These are phyloP conservation scores for Deilephila porcellus DNA, from an alignment of 2,888 invertebrate species.

Conservation along the genomic window DNA sequence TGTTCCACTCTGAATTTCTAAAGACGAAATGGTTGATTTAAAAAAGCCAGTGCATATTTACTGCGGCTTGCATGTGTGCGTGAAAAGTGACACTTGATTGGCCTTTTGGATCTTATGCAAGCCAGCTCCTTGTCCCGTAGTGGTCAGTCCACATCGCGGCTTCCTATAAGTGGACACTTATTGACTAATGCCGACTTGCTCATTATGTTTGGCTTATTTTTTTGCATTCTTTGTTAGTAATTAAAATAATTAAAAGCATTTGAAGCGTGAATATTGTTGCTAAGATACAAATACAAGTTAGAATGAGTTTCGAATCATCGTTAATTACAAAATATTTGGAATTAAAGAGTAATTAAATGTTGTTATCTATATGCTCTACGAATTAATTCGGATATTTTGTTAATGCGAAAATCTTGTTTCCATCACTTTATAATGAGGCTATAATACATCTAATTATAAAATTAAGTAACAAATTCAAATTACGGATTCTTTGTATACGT, in stretches of 20 bases:
- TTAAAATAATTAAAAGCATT: neutral
- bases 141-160: neutral
- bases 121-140: neutral
- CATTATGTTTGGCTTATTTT: neutral
- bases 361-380: neutral
- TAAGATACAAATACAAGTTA: too few relatives aligned
- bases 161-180: neutral
- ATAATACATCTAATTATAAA: conserved; percentile 19
- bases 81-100: conserved; percentile 5
- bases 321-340: neutral
- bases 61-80: neutral
- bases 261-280: neutral
- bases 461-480: conserved; percentile 25
- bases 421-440: conserved; percentile 9
- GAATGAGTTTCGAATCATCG: neutral
- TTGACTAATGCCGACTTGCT: neutral
- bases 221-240: neutral
- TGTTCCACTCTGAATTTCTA: neutral
- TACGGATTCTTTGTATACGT: conserved; percentile 14
- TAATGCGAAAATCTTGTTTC: conserved; percentile 11
- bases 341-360: neutral
- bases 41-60: too few relatives aligned
- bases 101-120: neutral
- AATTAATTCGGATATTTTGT: neutral
- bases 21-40: neutral